Percentiles rank a stretch among this genome's conserved stretches.
Conservation (phyloP, 2,888 invertebrate genomes). For the Notodonta dromedarius region DNA sequence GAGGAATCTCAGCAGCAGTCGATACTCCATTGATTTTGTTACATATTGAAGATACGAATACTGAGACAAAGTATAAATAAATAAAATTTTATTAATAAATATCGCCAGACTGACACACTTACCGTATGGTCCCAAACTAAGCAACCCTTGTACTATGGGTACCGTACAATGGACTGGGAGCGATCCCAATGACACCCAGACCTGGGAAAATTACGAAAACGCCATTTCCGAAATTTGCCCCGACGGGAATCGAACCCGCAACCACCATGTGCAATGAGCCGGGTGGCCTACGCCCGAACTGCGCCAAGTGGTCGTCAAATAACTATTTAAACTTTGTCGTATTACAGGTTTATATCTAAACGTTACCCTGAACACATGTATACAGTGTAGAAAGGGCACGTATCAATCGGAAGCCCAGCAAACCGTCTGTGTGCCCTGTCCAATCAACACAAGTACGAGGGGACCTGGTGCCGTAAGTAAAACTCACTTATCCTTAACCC, state of each 20-base stretch:
- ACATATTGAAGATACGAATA: constrained; percentile 9
- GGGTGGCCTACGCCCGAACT: no score
- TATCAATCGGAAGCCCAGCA: constrained; percentile 96
- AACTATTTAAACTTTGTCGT: constrained; percentile 5
- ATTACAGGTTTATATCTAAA: constrained; percentile 91
- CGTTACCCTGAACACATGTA: constrained; percentile 92
- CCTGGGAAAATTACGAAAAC: no score
- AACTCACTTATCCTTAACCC: constrained; percentile 22
- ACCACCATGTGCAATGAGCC: no score
- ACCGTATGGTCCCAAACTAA: no score
- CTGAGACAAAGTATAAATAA: not conserved
- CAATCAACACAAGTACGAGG: constrained; percentile 95
- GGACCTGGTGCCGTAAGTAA: constrained; percentile 90
- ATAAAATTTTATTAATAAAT: no score
- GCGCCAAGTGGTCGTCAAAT: not conserved
- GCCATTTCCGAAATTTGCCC: no score
- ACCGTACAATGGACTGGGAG: no score
- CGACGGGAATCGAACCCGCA: no score
- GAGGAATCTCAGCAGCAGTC: constrained; percentile 14
- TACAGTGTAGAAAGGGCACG: constrained; percentile 94
- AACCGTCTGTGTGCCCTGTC: constrained; percentile 93
- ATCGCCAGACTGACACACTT: not conserved
- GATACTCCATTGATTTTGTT: constrained; percentile 11
- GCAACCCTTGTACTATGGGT: no score
- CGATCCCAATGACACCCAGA: no score